A percentile compares a stretch with the other conserved stretches of the same genome.
phyloP scores from a whole-genome alignment of 2,113 vertebrate genomes.

The Albula glossodonta region DNA sequence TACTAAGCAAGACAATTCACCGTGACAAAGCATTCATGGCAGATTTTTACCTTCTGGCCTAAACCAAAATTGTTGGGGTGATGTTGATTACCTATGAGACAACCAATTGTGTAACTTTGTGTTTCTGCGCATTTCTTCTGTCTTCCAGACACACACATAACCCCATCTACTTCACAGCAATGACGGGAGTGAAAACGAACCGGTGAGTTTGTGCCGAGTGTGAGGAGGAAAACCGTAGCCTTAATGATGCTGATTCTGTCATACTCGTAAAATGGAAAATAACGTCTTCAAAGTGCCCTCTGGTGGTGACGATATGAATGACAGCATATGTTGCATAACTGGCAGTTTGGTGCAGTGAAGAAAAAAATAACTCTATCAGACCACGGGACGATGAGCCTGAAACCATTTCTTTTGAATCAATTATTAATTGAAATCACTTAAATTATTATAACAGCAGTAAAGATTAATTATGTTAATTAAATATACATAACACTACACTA shows the following conservation, averaged over 20 bases:
- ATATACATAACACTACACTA: no score
- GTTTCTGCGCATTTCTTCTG: slow-evolving; percentile 9
- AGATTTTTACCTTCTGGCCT: slow-evolving; percentile 9
- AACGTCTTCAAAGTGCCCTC: not conserved
- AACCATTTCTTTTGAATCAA: no score
- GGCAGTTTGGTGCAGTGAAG: not conserved
- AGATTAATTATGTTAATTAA: not conserved
- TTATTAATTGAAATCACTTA: not conserved
- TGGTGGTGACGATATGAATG: not conserved
- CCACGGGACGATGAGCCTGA: no score
- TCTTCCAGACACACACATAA: slow-evolving; percentile 27
- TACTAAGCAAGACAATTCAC: not conserved
- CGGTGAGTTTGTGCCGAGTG: slow-evolving; percentile 15
- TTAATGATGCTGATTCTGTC: not conserved
- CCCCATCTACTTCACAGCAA: slow-evolving; percentile 8
- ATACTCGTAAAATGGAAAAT: no score
- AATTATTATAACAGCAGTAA: not conserved
- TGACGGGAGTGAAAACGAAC: slow-evolving; percentile 11
- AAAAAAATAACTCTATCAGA: not conserved
- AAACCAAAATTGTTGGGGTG: not conserved
- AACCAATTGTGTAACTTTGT: not conserved
- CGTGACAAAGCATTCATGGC: not conserved
- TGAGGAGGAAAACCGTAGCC: not conserved
- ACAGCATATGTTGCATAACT: not conserved
- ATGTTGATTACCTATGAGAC: not conserved